Evolutionary conservation across 2,113 vertebrate genomes (phyloP).

Genomic region (Zosterops pallidus): DNA sequence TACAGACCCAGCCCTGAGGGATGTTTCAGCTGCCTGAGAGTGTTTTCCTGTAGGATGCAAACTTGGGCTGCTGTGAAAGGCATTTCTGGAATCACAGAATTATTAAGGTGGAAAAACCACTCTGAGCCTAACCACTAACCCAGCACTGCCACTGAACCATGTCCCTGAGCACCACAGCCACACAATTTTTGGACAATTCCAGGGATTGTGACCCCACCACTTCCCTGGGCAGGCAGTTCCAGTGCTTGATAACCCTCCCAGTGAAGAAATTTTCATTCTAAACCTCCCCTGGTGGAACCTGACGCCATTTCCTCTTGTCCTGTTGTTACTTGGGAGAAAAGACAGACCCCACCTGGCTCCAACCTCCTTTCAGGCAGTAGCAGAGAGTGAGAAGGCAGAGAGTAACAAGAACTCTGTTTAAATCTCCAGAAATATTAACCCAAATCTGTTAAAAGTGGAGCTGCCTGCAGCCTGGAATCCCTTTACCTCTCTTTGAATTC

Average conservation of each 20-base stretch:
- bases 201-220: background rate
- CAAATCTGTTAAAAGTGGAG: background rate
- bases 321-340: background rate
- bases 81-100: background rate
- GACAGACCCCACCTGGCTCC: background rate
- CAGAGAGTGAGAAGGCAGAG: background rate
- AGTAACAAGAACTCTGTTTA: background rate
- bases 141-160: background rate
- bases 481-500: slow-evolving; percentile 95
- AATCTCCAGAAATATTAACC: background rate
- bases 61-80: background rate
- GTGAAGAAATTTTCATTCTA: background rate
- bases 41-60: background rate
- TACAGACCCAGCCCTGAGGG: background rate
- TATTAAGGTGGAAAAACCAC: background rate
- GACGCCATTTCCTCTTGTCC: background rate
- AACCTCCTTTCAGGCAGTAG: background rate
- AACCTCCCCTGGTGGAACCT: background rate
- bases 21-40: background rate
- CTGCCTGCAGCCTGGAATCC: background rate
- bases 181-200: background rate
- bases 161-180: background rate
- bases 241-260: background rate
- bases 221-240: background rate
- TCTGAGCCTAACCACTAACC: background rate